Evolutionary conservation across 2,888 invertebrate species (phyloP), one percentile per base, ranked within the genome.

Genomic region (Caprella mutica): DNA sequence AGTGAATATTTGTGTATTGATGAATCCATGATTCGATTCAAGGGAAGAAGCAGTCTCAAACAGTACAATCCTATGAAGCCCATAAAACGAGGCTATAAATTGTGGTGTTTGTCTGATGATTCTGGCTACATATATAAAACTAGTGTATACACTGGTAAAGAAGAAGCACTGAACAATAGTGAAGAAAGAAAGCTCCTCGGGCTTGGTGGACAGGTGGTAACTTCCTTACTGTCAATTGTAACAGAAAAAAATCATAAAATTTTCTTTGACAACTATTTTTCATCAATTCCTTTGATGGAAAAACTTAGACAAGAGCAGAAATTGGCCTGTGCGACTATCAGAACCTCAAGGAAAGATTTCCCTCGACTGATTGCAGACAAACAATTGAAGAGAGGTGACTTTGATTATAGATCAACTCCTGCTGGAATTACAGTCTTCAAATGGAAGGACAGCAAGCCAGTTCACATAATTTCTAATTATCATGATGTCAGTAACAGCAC

Each of bases 121-220:
- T 8, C 24, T 14, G 29, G 55, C 12, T 44, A 55, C 21, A 23
- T 55, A 1, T 33, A 52, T 48, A 55, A 69, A 38, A 69, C 68
- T 66, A 61, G 68, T 50, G 60, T 71, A n/a, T 69, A 70, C 58
- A 67, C 68, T 27, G 68, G 70, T 3, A 73, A 73, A 64, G 52
- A 59, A 24, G 67, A 52, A 6, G 55, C 55, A 29, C 9, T 35
- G 12, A 17, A 6, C 14, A 40, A 30, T 26, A n/a, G 3, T 2
- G 1, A 8, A 17, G 5, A 26, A 17, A 26, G 44, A 12, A 2
- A 3, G 1, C 1, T 24, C 17, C 30, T 30, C 6, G 48, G 48
- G 6, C 19, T 48, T 29, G 48, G 48, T 17, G 48, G 48, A 5
- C n/a, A 48, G 2, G 30, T 48, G 2, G 48, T 48, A 1, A 30